Evolutionary conservation across 2,113 vertebrate genomes (phyloP).

Genomic region (Rhabdomys dilectus): DNA sequence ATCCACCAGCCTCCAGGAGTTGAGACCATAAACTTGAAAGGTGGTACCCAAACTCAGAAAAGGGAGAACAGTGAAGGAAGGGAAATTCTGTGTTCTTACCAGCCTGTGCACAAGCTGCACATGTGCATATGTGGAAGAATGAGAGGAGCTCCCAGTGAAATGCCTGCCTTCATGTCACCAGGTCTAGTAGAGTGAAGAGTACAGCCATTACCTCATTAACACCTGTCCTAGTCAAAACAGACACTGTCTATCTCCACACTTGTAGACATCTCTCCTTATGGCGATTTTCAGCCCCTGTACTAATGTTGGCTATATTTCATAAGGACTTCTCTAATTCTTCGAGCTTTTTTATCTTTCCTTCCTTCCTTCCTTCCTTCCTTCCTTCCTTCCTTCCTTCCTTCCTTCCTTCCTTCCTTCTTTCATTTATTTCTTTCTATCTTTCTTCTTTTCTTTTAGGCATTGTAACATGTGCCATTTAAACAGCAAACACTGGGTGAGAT

Average conservation of each 20-base stretch:
- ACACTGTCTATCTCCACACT: background rate
- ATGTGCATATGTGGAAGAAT: slow-evolving; percentile 94
- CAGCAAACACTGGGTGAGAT: slow-evolving; percentile 86
- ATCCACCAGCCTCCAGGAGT: slow-evolving; percentile 93
- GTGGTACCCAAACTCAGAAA: slow-evolving; percentile 91
- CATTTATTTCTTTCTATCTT: background rate
- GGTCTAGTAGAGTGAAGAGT: slow-evolving; percentile 93
- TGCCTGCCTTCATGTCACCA: slow-evolving; percentile 97
- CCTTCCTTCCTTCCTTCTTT: too few species aligned
- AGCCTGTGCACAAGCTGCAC: slow-evolving; percentile 91
- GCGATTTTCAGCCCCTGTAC: rapidly evolving
- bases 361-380: too few species aligned
- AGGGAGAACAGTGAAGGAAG: slow-evolving; percentile 96
- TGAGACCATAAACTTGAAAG: slow-evolving; percentile 94
- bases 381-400: too few species aligned
- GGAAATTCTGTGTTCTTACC: slow-evolving; percentile 94
- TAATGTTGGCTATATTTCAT: background rate
- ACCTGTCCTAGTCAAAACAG: background rate
- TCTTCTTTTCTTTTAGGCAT: slow-evolving; percentile 85
- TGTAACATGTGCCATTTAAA: slow-evolving; percentile 90
- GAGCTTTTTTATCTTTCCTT: slow-evolving; percentile 72
- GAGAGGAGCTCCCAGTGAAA: slow-evolving; percentile 96
- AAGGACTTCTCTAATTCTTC: background rate
- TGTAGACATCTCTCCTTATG: background rate
- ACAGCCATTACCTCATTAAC: slow-evolving; percentile 82